These are phyloP conservation scores for Ophion costatus DNA, from an alignment of 2,888 invertebrate species.

Conservation along the genomic window DNA sequence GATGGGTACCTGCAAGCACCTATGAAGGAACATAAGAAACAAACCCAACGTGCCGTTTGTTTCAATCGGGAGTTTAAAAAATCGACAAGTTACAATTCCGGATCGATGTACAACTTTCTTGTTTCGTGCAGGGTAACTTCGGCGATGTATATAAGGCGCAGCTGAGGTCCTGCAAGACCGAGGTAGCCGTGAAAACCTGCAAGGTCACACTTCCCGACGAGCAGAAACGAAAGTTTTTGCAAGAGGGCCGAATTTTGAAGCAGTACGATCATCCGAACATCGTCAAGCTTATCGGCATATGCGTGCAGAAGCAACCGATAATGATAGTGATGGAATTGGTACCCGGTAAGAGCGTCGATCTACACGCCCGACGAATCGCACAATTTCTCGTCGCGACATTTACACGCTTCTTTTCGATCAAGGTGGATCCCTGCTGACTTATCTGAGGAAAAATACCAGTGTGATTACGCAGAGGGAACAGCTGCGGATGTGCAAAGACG, in stretches of 20 bases:
- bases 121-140: conserved; percentile 93
- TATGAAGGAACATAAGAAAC: not conserved
- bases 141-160: conserved; percentile 98
- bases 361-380: not conserved
- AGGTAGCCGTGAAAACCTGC: conserved; percentile 98
- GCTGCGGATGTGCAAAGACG: conserved; percentile 96
- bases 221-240: conserved; percentile 96
- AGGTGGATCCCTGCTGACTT: conserved; percentile 96
- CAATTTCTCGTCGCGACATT: not conserved
- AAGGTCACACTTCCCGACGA: conserved; percentile 97
- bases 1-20: no score
- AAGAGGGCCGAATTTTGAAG: conserved; percentile 97
- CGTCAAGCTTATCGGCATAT: conserved; percentile 97
- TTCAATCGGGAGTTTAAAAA: not conserved
- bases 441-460: conserved; percentile 91
- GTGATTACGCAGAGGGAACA: conserved; percentile 88
- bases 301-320: conserved; percentile 98
- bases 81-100: not conserved
- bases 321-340: conserved; percentile 99
- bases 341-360: conserved; percentile 85
- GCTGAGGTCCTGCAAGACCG: conserved; percentile 91
- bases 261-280: conserved; percentile 99
- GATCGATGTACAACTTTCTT: not conserved
- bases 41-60: not conserved
- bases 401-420: conserved; percentile 58